Conservation (phyloP, 2,888 invertebrate species). For the Stenolophus ochropezus region DNA sequence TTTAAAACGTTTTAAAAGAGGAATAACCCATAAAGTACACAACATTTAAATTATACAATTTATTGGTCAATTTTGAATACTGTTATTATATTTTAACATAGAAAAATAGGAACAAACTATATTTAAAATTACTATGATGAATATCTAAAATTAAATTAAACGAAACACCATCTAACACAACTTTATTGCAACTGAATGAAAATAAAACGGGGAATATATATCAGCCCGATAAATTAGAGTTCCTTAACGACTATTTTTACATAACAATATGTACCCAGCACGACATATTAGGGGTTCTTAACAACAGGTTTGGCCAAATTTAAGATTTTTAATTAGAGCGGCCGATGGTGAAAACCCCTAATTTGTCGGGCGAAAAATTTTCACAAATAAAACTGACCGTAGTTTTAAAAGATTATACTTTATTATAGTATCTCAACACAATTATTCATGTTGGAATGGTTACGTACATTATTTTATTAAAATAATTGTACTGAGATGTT, state of each 20-base stretch:
- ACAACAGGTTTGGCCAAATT: no score
- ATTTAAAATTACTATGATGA: constrained; percentile 41
- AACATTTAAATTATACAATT: constrained; percentile 43
- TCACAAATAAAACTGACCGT: constrained; percentile 15
- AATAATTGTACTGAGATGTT: constrained; percentile 26
- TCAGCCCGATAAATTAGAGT: no score
- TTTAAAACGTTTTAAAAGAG: constrained; percentile 48
- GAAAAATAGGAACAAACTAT: constrained; percentile 55
- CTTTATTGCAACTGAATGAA: constrained; percentile 13
- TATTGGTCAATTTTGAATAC: constrained; percentile 56
- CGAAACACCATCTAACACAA: constrained; percentile 28
- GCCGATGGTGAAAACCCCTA: no score
- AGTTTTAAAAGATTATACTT: constrained; percentile 37
- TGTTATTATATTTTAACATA: constrained; percentile 39
- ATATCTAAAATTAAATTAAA: constrained; percentile 42
- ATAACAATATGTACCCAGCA: no score
- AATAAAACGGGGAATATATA: neutral
- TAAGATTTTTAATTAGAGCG: no score
- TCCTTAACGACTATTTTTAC: no score
- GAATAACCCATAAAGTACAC: constrained; percentile 39
- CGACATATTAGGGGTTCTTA: no score
- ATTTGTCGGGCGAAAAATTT: no score
- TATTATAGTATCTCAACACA: constrained; percentile 8
- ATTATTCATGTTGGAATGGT: constrained; percentile 17
- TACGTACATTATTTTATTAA: neutral